phyloP scores from a whole-genome alignment of 35 echinoderm and acorn worm genomes.

The Heliocidaris tuberculata region DNA sequence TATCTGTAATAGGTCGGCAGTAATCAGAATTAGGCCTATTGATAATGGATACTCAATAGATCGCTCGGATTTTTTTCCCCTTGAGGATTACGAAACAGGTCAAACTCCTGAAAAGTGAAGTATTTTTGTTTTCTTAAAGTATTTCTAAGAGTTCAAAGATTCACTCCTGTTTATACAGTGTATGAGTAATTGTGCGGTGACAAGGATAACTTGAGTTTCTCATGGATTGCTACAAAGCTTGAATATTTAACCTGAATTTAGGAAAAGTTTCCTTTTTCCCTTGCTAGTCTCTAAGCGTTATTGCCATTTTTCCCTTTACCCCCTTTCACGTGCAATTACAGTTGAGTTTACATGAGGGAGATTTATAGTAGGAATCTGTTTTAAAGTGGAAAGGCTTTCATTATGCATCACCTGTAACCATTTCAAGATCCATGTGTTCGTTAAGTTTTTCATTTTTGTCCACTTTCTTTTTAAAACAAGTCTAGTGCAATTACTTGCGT shows the following conservation, averaged over 20 bases:
- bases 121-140: not conserved
- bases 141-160: too few species aligned
- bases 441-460: not conserved
- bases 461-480: not conserved
- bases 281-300: not conserved
- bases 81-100: not conserved
- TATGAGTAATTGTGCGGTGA: not conserved
- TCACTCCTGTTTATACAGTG: not conserved
- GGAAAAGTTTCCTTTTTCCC: not conserved
- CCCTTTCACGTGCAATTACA: too few species aligned
- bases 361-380: too few species aligned
- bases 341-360: too few species aligned
- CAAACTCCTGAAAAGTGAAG: not conserved
- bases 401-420: not conserved
- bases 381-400: not conserved
- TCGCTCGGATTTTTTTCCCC: not conserved
- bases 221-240: not conserved
- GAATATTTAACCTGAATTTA: not conserved
- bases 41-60: not conserved
- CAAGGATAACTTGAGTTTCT: not conserved
- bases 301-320: not conserved
- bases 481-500: not conserved
- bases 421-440: not conserved
- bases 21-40: not conserved
- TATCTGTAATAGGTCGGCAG: not conserved